phyloP scores from a whole-genome alignment of 2,113 vertebrate genomes.

The Hystrix brachyura region DNA sequence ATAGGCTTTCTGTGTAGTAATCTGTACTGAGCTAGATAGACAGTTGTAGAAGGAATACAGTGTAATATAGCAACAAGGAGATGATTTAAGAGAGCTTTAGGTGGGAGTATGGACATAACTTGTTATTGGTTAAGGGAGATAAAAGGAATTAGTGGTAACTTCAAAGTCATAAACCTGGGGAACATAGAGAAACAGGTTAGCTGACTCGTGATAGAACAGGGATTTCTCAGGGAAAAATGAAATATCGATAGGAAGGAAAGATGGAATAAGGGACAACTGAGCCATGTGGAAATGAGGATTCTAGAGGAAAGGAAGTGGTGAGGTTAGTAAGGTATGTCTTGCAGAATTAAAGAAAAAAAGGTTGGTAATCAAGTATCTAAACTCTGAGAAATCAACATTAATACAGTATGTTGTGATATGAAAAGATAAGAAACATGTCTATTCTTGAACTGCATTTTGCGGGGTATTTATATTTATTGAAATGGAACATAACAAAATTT shows the following conservation, averaged over 20 bases:
- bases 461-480: not conserved
- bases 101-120: not conserved
- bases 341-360: not conserved
- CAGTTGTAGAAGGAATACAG: not conserved
- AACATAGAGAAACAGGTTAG: not conserved
- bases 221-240: not conserved
- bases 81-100: not conserved
- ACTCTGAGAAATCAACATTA: not conserved
- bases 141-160: not conserved
- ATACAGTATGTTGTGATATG: not conserved
- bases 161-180: not conserved
- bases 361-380: not conserved
- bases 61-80: not conserved
- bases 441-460: slow-evolving; percentile 24
- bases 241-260: not conserved
- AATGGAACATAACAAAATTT: not conserved
- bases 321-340: not conserved
- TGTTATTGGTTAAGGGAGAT: not conserved
- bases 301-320: not conserved
- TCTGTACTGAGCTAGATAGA: not conserved
- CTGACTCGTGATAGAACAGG: not conserved
- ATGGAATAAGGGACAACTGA: not conserved
- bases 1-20: not conserved
- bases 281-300: not conserved
- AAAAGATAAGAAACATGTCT: not conserved